phyloP scores from a whole-genome alignment of 2,113 vertebrate genomes.

The Nesospiza acunhae region DNA sequence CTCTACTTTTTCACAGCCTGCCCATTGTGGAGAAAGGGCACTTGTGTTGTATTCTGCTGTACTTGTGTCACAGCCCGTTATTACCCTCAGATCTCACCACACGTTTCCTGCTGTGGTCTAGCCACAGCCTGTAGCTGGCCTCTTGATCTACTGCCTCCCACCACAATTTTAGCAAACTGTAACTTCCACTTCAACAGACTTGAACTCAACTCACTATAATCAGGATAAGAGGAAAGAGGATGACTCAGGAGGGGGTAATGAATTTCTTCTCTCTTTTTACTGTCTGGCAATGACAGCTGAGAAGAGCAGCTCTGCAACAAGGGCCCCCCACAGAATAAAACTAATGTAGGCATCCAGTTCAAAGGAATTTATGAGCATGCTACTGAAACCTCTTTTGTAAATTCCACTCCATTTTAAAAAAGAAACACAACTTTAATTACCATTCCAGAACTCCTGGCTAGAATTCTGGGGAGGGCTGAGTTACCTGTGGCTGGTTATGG shows the following conservation, averaged over 20 bases:
- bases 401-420: not conserved
- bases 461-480: not conserved
- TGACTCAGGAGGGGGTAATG: not conserved
- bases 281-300: not conserved
- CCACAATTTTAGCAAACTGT: conserved; percentile 6
- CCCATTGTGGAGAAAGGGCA: not conserved
- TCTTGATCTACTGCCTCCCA: conserved; percentile 5
- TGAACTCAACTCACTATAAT: not conserved
- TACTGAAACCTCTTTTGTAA: not conserved
- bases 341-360: not conserved
- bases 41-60: not conserved
- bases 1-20: not conserved
- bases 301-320: not conserved
- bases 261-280: not conserved
- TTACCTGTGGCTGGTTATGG: not conserved
- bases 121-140: conserved; percentile 4
- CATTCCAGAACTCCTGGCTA: not conserved
- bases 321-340: not conserved
- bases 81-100: conserved; percentile 17
- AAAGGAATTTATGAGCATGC: not conserved
- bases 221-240: not conserved
- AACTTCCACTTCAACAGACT: not conserved
- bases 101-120: conserved; percentile 32
- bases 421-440: not conserved
- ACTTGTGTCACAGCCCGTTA: not conserved